Conservation (phyloP, 2,888 invertebrate species). For the Bombylius discolor region DNA sequence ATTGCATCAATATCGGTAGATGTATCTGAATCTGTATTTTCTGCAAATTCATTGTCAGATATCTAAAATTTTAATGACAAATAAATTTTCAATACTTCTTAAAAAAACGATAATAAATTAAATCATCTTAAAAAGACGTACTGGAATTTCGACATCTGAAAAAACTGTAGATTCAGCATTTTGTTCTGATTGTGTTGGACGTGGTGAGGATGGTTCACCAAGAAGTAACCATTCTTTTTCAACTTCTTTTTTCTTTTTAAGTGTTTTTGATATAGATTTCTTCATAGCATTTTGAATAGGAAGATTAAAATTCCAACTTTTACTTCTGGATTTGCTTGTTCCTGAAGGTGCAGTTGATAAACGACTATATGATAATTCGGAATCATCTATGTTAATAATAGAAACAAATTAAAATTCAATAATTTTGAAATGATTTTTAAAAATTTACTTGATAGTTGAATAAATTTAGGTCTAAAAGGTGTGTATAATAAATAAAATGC, state of each 20-base stretch:
- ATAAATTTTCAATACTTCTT: background rate
- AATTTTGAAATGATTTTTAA: background rate
- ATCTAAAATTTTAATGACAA: background rate
- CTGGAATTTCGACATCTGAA: conserved; percentile 32
- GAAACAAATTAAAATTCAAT: background rate
- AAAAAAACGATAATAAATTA: background rate
- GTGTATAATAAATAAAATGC: conserved; percentile 33
- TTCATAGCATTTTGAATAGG: conserved; percentile 27
- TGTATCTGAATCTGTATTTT: conserved; percentile 52
- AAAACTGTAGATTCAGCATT: conserved; percentile 34
- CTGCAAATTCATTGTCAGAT: conserved; percentile 22
- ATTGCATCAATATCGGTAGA: conserved; percentile 67
- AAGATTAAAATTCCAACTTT: conserved; percentile 30
- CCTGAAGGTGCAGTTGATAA: conserved; percentile 28
- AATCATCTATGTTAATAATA: conserved; percentile 23
- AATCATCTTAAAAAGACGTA: conserved; percentile 14
- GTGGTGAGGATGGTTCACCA: conserved; percentile 35
- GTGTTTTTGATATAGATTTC: conserved; percentile 20
- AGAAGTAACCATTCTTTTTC: conserved; percentile 36
- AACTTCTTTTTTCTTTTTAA: conserved; percentile 28
- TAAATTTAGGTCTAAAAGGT: conserved; percentile 33
- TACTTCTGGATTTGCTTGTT: conserved; percentile 21
- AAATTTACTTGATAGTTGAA: conserved; percentile 29
- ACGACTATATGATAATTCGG: conserved; percentile 34
- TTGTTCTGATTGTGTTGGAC: conserved; percentile 26